Base-by-base conservation (phyloP, 2,797 vertebrate genomes). In the Saxicola maurus region DNA sequence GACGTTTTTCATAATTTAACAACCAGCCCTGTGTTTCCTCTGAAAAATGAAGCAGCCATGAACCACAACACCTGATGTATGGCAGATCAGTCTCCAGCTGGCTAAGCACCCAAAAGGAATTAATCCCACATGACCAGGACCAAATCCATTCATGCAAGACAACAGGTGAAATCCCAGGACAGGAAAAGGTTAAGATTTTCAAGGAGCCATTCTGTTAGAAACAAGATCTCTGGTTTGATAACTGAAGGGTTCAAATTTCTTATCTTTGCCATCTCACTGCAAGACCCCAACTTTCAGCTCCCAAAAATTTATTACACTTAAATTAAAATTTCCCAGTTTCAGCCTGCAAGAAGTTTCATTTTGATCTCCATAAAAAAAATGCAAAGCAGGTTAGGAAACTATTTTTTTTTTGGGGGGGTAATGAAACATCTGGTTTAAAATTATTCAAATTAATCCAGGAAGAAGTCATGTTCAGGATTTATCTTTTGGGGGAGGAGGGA, bases 71-170 rank as follows among this genome's bases (percentile, higher is more conserved):
- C 20, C 25, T 40, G 3, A 38, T 21, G 25, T 5, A 17, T 1
- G 33, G 31, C 13, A 1, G 2, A 13, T 3, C 8, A 15, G 30
- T 23, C 61, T 59, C 0, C 0, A 31, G 53, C 45, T 46, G 57
- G 38, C 38, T 16, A n/a, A 37, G 27, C 43, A 64, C 15, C 37
- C 75, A 40, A 43, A 72, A 64, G 23, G 17, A 37, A 64, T 55
- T 51, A n/a, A 45, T 60, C 13, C 45, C 53, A 49, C 25, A 1
- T 5, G 12, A 27, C 9, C 28, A 1, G 3, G 13, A 28, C 11
- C n/a, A 60, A n/a, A 56, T 20, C n/a, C 35, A 8, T 35, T 59
- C 5, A 33, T 3, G 15, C 9, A 67, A 17, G 40, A 37, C 18
- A n/a, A 35, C 15, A 53, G 35, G 51, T 35, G 33, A 77, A 55